A percentile compares a stretch with the other conserved stretches of the same genome.
These are phyloP conservation scores for Tachysurus vachellii DNA, from an alignment of 2,113 vertebrate species.

Conservation along the genomic window DNA sequence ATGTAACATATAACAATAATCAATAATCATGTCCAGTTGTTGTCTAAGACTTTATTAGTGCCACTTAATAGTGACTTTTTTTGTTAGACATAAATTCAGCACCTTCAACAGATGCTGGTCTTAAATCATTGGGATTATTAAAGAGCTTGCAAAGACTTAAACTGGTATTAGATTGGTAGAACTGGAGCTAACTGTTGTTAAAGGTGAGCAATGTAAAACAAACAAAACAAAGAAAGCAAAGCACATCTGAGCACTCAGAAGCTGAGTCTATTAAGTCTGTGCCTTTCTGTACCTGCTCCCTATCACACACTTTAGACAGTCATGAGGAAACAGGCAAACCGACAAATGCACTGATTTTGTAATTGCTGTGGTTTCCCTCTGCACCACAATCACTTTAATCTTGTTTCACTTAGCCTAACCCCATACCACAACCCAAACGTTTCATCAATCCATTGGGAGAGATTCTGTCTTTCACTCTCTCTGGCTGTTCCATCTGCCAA, in stretches of 20 bases:
- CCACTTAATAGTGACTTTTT: background rate
- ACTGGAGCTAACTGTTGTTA: background rate
- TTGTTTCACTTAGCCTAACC: conserved; percentile 17
- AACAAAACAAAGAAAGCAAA: background rate
- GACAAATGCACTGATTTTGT: background rate
- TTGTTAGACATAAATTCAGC: background rate
- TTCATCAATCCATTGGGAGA: conserved; percentile 25
- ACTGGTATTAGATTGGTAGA: background rate
- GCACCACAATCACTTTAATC: conserved; percentile 17
- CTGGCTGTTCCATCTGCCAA: background rate
- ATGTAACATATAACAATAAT: too few relatives aligned
- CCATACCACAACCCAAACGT: conserved; percentile 26
- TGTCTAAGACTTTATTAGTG: background rate
- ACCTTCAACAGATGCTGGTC: background rate
- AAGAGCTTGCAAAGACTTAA: background rate
- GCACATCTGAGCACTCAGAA: background rate
- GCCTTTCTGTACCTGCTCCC: background rate
- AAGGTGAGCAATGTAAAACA: background rate
- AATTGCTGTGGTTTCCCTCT: conserved; percentile 35
- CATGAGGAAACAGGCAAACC: conserved; percentile 14
- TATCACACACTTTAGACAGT: background rate
- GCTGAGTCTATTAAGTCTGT: background rate
- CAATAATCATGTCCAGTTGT: background rate
- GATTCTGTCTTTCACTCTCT: background rate
- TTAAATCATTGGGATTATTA: background rate